These are phyloP conservation scores for Eudasyphora cyanicolor DNA, from an alignment of 2,888 invertebrate genomes.

Conservation along the genomic window DNA sequence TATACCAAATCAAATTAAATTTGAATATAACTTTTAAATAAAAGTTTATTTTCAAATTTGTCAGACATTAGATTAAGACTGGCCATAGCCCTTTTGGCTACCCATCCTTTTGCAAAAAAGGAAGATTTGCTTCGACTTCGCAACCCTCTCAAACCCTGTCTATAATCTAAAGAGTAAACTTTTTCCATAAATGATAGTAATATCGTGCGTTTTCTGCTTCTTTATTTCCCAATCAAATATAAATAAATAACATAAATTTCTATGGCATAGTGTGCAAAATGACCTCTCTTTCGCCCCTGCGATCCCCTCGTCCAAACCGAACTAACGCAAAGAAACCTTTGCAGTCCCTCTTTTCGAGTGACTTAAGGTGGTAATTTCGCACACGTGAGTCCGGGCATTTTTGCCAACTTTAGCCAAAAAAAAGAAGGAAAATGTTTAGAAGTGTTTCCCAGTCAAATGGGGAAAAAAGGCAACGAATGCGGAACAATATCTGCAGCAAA, in stretches of 20 bases:
- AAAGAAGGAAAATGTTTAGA: constrained; percentile 31
- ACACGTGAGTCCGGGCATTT: constrained; percentile 53
- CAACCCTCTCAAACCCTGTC: too few species aligned
- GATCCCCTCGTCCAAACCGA: too few species aligned
- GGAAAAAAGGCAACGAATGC: background rate
- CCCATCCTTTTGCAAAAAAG: too few species aligned
- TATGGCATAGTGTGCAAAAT: constrained; percentile 23
- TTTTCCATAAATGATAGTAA: constrained; percentile 12
- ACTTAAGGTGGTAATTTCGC: constrained; percentile 51
- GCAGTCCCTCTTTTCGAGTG: constrained; percentile 4
- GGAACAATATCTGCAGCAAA: constrained; percentile 59
- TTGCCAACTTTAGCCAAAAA: background rate
- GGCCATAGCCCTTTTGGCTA: background rate
- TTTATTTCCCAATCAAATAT: constrained; percentile 40
- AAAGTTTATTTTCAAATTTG: constrained; percentile 1
- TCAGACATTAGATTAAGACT: background rate
- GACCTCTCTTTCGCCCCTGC: background rate
- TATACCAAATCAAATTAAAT: constrained; percentile 7
- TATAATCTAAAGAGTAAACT: background rate
- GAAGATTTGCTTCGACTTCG: too few species aligned
- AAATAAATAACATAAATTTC: constrained; percentile 57
- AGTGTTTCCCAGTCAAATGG: too few species aligned
- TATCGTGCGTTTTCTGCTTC: background rate
- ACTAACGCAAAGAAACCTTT: too few species aligned
- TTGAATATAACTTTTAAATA: constrained; percentile 1